Evolutionary conservation across 2,113 vertebrate genomes (phyloP), one percentile per base, ranked within the genome.

Genomic region (Lophius piscatorius): DNA sequence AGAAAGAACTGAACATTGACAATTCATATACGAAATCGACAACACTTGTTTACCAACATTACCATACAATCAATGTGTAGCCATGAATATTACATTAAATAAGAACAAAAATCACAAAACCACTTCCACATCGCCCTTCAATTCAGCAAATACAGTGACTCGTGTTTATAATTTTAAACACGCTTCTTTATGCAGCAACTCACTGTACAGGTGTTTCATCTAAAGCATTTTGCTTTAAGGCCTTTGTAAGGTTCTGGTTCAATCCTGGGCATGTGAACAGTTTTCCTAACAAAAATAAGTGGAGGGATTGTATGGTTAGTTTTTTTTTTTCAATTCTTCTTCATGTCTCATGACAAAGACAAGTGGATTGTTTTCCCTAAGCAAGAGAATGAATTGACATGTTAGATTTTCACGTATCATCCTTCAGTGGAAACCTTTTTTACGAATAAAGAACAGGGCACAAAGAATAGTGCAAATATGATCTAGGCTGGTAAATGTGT

Each of bases 11-110:
- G 8, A 51, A 54, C 38, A 58, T 49, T 24, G 41, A 80, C 51
- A 72, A 72, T 60, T 23, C 29, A 42, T 42, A 44, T 63, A 74
- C 59, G 22, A 74, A 45, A 74, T 8, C 6, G 44, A 78, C 69
- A 48, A 59, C 56, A 78, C 35, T 55, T 5, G 4, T 56, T n/a
- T 41, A 66, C 38, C 39, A 68, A 80, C 58, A 42, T 39, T 39
- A 72, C 74, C 75, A 38, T 60, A 70, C 54, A 71, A 76, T 59
- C 51, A 65, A 57, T 18, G 24, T 56, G 20, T 42, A 70, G n/a
- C 71, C 40, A 73, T 60, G 58, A n/a, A 75, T 20, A 24, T 61
- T 57, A 70, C 49, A 42, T 77, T 74, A 67, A 77, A 72, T 62
- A 78, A 60, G 46, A 76, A 44, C 41, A 50, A 74, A 17, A 47